Percentiles rank a stretch among this genome's conserved stretches.
Evolutionary conservation across 1,140 invertebrate genomes (phyloP).

Genomic region (Eumeta japonica): DNA sequence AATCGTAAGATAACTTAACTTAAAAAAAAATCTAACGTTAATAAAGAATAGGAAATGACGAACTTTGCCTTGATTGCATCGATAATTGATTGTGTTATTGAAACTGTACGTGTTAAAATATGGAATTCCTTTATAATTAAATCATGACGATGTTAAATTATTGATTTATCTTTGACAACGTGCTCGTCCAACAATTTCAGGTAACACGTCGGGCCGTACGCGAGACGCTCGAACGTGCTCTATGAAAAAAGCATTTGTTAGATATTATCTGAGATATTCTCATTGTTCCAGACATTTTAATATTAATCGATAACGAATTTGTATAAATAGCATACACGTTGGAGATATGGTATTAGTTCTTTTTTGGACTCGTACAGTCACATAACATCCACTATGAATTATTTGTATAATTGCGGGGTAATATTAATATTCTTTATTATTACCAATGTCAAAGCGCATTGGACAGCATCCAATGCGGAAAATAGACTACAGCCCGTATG

Average conservation of each 20-base stretch:
- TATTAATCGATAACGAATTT: too few relatives aligned
- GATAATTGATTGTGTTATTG: too few relatives aligned
- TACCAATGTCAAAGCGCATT: neutral
- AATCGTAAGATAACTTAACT: too few relatives aligned
- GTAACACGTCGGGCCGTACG: neutral
- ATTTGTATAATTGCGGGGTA: slow-evolving; percentile 1
- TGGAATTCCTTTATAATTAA: too few relatives aligned
- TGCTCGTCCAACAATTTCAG: neutral
- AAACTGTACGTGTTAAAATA: too few relatives aligned
- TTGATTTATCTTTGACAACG: slow-evolving; percentile 1
- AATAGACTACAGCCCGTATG: slow-evolving; percentile 33
- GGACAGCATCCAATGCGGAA: neutral
- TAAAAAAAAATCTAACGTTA: too few relatives aligned
- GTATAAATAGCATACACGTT: neutral
- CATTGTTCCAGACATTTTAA: neutral
- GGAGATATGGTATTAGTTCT: neutral
- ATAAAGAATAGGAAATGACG: too few relatives aligned
- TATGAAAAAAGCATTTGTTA: neutral
- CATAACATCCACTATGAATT: neutral
- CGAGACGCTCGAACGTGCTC: neutral
- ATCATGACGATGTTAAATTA: too few relatives aligned
- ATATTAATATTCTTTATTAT: slow-evolving; percentile 15
- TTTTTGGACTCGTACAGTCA: neutral
- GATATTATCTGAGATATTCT: neutral
- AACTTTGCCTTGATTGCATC: too few relatives aligned